phyloP scores from a whole-genome alignment of 1,140 invertebrate genomes.

The Pantala flavescens region DNA sequence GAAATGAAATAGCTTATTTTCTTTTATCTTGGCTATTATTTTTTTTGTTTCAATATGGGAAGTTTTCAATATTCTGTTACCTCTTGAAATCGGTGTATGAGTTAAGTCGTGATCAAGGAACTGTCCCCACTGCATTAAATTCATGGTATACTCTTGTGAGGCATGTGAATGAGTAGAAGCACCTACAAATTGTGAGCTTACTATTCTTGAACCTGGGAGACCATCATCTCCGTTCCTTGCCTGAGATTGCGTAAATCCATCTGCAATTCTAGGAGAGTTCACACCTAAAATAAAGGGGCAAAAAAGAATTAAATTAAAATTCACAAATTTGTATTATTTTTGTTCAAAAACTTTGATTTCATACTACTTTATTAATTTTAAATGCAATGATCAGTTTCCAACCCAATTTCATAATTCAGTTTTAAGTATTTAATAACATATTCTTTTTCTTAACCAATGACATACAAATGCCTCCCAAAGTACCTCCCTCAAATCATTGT shows the following conservation, averaged over 20 bases:
- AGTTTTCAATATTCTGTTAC: slow-evolving; percentile 40
- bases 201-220: slow-evolving; percentile 54
- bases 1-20: not conserved
- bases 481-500: too few relatives aligned
- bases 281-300: not conserved
- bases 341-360: too few relatives aligned
- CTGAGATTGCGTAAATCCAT: slow-evolving; percentile 16
- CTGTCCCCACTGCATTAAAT: slow-evolving; percentile 69
- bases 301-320: too few relatives aligned
- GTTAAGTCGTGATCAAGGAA: slow-evolving; percentile 73
- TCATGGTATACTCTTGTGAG: slow-evolving; percentile 45
- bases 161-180: slow-evolving; percentile 51
- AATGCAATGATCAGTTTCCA: too few relatives aligned
- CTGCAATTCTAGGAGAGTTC: slow-evolving; percentile 26
- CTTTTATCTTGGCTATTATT: not conserved
- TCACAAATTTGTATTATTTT: too few relatives aligned
- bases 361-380: too few relatives aligned
- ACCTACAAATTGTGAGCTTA: slow-evolving; percentile 60
- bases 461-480: too few relatives aligned
- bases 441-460: too few relatives aligned
- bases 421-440: too few relatives aligned
- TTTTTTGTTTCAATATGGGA: slow-evolving; percentile 3
- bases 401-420: too few relatives aligned
- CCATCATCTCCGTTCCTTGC: slow-evolving; percentile 41
- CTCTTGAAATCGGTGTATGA: slow-evolving; percentile 61